Evolutionary conservation across 1,140 invertebrate genomes (phyloP).

Genomic region (Ruditapes philippinarum): DNA sequence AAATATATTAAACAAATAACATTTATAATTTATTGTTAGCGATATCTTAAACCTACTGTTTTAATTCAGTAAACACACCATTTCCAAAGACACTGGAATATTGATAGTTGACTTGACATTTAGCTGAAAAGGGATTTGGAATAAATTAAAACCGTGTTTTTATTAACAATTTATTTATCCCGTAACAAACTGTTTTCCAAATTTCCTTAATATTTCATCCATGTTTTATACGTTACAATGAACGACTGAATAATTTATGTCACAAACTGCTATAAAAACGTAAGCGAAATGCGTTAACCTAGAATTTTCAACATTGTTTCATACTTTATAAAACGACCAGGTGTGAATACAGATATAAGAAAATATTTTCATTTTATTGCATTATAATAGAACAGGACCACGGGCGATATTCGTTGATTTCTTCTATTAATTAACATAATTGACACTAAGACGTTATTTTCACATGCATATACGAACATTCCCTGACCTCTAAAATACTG

Average conservation of each 20-base stretch:
- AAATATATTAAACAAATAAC: not conserved
- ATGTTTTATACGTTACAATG: conserved; percentile 6
- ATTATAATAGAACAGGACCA: not conserved
- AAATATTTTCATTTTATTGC: not conserved
- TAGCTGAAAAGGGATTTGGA: too few relatives aligned
- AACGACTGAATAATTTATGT: not conserved
- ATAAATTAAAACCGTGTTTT: too few relatives aligned
- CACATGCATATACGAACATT: too few relatives aligned
- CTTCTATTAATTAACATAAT: not conserved
- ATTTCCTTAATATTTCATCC: conserved; percentile 24
- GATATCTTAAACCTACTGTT: too few relatives aligned
- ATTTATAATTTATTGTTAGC: too few relatives aligned
- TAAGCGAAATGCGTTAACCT: not conserved
- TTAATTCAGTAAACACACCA: too few relatives aligned
- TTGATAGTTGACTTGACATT: too few relatives aligned
- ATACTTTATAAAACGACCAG: too few relatives aligned
- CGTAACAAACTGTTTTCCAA: not conserved
- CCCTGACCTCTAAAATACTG: too few relatives aligned
- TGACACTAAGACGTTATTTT: not conserved
- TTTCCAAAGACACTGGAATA: too few relatives aligned
- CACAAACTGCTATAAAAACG: conserved; percentile 22
- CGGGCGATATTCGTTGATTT: not conserved
- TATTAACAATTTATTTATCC: not conserved
- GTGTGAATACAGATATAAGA: not conserved
- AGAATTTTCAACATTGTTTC: conserved; percentile 1